These are phyloP conservation scores for Yoshiicerus persimilis DNA, from an alignment of 1,140 invertebrate genomes.

Conservation along the genomic window DNA sequence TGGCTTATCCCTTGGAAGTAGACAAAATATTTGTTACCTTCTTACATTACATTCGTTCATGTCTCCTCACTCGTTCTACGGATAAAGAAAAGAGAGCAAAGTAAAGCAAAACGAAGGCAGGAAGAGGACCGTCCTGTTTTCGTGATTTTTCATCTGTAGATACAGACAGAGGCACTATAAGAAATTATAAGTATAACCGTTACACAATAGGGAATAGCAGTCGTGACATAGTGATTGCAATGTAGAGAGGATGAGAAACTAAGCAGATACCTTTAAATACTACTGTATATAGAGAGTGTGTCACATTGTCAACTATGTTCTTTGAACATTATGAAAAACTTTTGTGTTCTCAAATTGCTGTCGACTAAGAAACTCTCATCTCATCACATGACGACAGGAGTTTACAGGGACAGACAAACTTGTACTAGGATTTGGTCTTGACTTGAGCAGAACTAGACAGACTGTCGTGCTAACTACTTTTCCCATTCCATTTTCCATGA, in stretches of 20 bases:
- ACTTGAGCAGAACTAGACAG: not conserved
- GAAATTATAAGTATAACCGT: too few relatives aligned
- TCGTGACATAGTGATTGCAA: too few relatives aligned
- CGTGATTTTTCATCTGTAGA: not conserved
- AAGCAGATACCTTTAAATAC: too few relatives aligned
- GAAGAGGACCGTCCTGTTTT: not conserved
- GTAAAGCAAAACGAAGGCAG: not conserved
- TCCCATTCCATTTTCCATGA: not conserved
- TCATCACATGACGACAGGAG: not conserved
- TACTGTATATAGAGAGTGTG: not conserved
- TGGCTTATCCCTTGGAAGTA: not conserved
- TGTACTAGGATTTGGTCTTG: not conserved
- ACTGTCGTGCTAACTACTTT: not conserved
- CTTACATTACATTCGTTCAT: not conserved
- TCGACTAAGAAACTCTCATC: not conserved
- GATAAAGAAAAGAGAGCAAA: not conserved
- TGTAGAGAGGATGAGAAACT: too few relatives aligned
- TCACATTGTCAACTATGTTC: not conserved
- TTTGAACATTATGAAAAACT: not conserved
- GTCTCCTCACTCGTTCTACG: not conserved
- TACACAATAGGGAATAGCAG: too few relatives aligned
- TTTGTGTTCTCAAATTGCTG: not conserved
- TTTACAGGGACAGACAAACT: not conserved
- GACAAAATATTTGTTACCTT: not conserved
- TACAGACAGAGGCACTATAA: too few relatives aligned